These are phyloP conservation scores for Conus betulinus DNA, from an alignment of 1,140 invertebrate genomes.

Conservation along the genomic window DNA sequence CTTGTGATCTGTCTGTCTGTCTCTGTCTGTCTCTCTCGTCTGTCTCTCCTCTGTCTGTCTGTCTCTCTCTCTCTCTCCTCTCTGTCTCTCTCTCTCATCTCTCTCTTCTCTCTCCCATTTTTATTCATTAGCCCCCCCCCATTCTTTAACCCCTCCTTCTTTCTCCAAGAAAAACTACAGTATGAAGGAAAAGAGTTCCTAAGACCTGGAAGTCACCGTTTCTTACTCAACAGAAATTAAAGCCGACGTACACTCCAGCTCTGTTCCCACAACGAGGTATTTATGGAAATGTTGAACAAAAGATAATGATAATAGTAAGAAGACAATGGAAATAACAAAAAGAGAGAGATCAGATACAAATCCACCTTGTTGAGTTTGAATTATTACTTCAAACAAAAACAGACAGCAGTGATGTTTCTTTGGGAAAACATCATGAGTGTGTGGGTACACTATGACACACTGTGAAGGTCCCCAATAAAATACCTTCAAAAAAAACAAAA, in stretches of 20 bases:
- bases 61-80: neutral
- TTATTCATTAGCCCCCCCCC: neutral
- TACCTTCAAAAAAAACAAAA: neutral
- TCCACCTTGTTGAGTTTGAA: no score
- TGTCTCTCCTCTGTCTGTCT: neutral
- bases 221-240: neutral
- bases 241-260: neutral
- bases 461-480: neutral
- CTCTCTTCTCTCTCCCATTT: neutral
- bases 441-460: no score
- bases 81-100: neutral
- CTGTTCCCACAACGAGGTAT: neutral
- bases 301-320: no score
- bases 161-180: neutral
- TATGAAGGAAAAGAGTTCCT: neutral
- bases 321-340: no score
- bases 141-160: neutral
- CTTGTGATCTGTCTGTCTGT: neutral
- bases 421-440: no score
- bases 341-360: no score
- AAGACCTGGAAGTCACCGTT: neutral
- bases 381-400: no score
- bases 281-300: neutral
- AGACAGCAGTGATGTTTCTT: no score
- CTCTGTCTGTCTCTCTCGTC: neutral